These are phyloP conservation scores for Melitaea cinxia DNA, from an alignment of 1,140 invertebrate genomes.

Conservation along the genomic window DNA sequence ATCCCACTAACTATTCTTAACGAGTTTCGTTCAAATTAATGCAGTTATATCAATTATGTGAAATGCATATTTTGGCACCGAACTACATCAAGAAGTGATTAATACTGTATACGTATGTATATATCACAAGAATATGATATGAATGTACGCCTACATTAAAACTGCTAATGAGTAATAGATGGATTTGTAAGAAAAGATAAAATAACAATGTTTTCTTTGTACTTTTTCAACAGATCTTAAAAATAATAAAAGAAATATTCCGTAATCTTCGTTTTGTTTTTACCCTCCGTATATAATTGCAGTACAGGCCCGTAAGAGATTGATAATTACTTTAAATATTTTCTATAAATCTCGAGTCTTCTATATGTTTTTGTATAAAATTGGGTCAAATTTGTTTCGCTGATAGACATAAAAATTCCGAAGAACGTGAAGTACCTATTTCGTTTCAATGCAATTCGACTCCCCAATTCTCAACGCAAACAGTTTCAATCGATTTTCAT, in stretches of 20 bases:
- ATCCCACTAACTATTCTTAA: background rate
- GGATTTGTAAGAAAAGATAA: background rate
- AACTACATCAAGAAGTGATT: background rate
- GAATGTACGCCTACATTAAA: background rate
- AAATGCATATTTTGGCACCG: background rate
- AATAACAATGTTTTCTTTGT: background rate
- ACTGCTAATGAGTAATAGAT: no score
- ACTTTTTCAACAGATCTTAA: background rate
- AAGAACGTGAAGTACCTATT: conserved; percentile 8
- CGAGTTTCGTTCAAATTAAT: background rate
- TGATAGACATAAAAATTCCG: background rate
- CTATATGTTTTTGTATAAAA: background rate
- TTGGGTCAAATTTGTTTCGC: background rate
- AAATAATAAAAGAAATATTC: background rate
- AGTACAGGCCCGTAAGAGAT: background rate
- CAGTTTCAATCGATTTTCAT: conserved; percentile 19
- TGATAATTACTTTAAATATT: background rate
- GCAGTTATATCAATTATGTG: background rate
- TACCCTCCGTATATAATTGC: background rate
- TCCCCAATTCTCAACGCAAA: conserved; percentile 21
- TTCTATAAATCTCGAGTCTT: no score
- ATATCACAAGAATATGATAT: background rate
- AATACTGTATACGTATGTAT: background rate
- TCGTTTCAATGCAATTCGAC: conserved; percentile 9
- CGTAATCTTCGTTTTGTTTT: background rate